phyloP scores from a whole-genome alignment of 1,140 invertebrate genomes.

The Drosophila simulans region DNA sequence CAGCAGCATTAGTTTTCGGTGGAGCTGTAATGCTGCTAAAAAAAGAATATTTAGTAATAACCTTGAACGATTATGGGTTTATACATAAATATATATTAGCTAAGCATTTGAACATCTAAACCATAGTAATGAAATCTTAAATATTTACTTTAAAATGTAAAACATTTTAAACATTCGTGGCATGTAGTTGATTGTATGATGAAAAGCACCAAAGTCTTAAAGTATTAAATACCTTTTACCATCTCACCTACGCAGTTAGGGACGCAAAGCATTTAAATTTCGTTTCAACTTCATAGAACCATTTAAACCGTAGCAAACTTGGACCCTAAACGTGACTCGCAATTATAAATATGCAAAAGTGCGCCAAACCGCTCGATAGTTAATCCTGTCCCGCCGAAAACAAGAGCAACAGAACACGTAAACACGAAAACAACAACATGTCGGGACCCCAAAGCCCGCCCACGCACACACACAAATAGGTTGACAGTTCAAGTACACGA shows the following conservation, averaged over 20 bases:
- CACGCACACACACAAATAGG: constrained; percentile 4
- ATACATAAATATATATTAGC: constrained; percentile 1
- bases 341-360: constrained; percentile 51
- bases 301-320: constrained; percentile 41
- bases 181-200: too few species aligned
- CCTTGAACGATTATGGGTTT: constrained; percentile 2
- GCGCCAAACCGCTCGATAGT: constrained; percentile 34
- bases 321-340: constrained; percentile 27
- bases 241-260: neutral
- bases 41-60: neutral
- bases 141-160: too few species aligned
- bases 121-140: too few species aligned
- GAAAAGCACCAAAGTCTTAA: too few species aligned
- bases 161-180: too few species aligned
- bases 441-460: neutral
- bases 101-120: neutral
- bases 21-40: too few species aligned
- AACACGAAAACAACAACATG: constrained; percentile 34
- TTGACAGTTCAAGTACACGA: constrained; percentile 67
- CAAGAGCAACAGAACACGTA: constrained; percentile 26
- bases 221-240: neutral
- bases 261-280: constrained; percentile 24
- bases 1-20: constrained; percentile 1
- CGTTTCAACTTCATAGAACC: constrained; percentile 32
- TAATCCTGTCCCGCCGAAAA: constrained; percentile 32